Base-by-base conservation (phyloP, 2,113 vertebrate genomes). In the Catagonus wagneri region DNA sequence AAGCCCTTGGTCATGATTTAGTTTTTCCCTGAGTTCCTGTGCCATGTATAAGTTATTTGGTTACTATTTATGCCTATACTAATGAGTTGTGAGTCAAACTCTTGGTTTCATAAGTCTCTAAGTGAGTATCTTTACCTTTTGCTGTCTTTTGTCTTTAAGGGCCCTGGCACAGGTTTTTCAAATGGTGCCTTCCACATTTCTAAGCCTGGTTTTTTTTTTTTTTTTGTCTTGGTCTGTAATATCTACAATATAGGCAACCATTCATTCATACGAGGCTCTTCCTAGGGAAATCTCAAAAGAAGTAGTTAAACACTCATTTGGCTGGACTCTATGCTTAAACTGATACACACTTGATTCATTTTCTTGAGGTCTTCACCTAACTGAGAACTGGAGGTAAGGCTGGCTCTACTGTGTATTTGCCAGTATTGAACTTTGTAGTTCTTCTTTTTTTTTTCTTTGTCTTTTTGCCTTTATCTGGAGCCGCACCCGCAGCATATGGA, bases 141-240 rank as follows among this genome's bases (percentile, higher is more conserved):
- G 52, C 34, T 95, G 36, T 66, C 54, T 94, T 96, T 96, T 23
- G 23, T 23, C 69, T 83, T 83, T 50, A 50, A 36, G 36, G 7
- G 66, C 75, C 10, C 34, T 78, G 19, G 23, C 32, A 93, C 56
- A 71, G 22, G 19, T 74, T 83, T 95, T 93, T 96, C 54, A 56
- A 58, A 80, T 52, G 58, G 34, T 93, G 44, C 29, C 29, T 84
- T 72, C 1, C 54, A 78, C 22, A 39, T 94, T 94, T 94, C 58
- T 65, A 63, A 93, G 32, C 12, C 22, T 36, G 29, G 17, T 90
- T 89, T 86, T 68, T 65, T 68, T 69, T 34, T 16, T 19, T 69
- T 72, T 72, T 72, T 17, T 56, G 8, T 69, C 19, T 68, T 54
- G 17, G 39, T 9, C 10, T 14, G 29, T 11, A 61, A 17, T 15